Evolutionary conservation across 2,797 vertebrate genomes (phyloP).

Genomic region (Crenichthys baileyi): DNA sequence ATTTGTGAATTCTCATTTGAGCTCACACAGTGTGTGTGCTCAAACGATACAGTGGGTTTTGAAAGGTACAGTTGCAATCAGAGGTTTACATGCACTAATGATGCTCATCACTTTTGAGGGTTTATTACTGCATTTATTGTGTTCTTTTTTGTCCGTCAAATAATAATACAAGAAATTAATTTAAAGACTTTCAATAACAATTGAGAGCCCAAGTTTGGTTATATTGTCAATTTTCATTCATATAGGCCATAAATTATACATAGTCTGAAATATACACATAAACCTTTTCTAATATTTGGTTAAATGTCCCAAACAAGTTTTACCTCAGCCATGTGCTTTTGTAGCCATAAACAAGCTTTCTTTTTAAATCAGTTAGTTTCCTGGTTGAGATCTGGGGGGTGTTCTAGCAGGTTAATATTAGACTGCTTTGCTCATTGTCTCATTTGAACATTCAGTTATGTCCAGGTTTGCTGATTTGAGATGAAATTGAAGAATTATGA

Average conservation of each 20-base stretch:
- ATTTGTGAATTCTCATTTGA: constrained; percentile 2
- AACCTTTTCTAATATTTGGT: too few species aligned
- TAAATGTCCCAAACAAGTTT: neutral
- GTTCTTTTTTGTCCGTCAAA: too few species aligned
- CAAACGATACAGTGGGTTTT: constrained; percentile 7
- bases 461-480: neutral
- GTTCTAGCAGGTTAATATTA: too few species aligned
- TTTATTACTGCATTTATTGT: neutral
- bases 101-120: neutral
- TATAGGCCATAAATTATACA: too few species aligned
- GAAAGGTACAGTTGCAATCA: neutral
- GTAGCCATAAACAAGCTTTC: too few species aligned
- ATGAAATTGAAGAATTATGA: too few species aligned
- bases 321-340: neutral
- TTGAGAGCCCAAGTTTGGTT: neutral
- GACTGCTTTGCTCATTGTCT: too few species aligned
- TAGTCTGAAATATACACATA: neutral
- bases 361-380: too few species aligned
- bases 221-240: neutral
- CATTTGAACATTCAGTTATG: neutral
- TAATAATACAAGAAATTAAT: too few species aligned
- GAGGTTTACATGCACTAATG: neutral
- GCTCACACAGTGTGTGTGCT: neutral
- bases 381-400: too few species aligned
- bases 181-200: too few species aligned